Evolutionary conservation across 2,888 invertebrate species (phyloP).

Genomic region (Cepaea hortensis): DNA sequence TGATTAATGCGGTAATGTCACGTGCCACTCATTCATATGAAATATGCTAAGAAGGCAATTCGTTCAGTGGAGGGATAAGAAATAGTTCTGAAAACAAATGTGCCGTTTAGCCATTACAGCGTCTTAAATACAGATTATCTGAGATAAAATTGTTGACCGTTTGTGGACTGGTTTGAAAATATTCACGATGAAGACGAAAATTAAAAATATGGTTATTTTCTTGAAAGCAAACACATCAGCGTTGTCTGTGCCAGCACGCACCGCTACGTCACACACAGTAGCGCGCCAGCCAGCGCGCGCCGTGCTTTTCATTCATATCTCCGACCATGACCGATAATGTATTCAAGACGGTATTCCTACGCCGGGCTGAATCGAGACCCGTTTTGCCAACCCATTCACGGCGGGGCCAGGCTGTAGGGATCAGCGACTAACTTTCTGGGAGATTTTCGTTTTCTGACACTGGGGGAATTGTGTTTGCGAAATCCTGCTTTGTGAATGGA

Average conservation of each 20-base stretch:
- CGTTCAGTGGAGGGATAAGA: slow-evolving; percentile 13
- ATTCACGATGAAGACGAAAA: no score
- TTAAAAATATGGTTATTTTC: no score
- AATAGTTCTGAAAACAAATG: slow-evolving; percentile 28
- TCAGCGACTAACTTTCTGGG: background rate
- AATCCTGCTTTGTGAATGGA: background rate
- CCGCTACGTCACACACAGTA: background rate
- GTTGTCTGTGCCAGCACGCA: background rate
- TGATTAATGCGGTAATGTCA: slow-evolving; percentile 40
- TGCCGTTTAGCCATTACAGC: background rate
- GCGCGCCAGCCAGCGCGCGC: slow-evolving; percentile 19
- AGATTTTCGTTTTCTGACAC: slow-evolving; percentile 5
- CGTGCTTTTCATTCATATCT: slow-evolving; percentile 38
- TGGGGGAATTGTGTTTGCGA: slow-evolving; percentile 1
- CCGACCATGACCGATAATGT: slow-evolving; percentile 16
- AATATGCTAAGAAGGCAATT: slow-evolving; percentile 45
- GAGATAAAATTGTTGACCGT: no score
- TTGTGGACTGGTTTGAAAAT: no score
- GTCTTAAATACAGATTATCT: background rate
- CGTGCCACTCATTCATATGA: slow-evolving; percentile 47
- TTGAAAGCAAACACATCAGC: no score
- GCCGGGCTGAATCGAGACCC: background rate
- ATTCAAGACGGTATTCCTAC: slow-evolving; percentile 36
- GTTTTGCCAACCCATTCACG: slow-evolving; percentile 25
- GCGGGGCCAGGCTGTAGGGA: slow-evolving; percentile 11